These are phyloP conservation scores for Festucalex cinctus DNA, from an alignment of 2,113 vertebrate genomes.

Conservation along the genomic window DNA sequence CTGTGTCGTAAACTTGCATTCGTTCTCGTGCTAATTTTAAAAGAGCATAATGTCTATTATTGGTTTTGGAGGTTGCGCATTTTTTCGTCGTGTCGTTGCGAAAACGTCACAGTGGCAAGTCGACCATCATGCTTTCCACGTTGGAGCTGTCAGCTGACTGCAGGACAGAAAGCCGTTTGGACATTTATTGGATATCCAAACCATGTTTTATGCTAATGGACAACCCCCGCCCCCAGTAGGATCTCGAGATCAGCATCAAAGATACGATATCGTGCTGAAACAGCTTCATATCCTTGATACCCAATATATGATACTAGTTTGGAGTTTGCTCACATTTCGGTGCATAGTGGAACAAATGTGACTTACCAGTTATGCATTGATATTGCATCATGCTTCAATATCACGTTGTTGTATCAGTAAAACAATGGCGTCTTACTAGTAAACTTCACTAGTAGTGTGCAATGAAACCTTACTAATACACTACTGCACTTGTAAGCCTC, in stretches of 20 bases:
- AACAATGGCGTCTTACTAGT: too few relatives aligned
- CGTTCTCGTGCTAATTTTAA: background rate
- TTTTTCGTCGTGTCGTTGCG: background rate
- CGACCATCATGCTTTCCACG: constrained; percentile 17
- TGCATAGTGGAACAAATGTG: too few relatives aligned
- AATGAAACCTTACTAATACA: too few relatives aligned
- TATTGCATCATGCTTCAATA: too few relatives aligned
- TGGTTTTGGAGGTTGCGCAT: background rate
- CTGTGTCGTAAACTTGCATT: background rate
- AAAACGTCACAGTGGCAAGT: constrained; percentile 17
- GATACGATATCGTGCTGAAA: background rate
- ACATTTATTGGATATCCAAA: background rate
- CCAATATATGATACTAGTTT: too few relatives aligned
- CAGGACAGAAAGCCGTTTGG: background rate
- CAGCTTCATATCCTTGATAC: too few relatives aligned
- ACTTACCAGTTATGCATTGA: too few relatives aligned
- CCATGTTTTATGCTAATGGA: too few relatives aligned
- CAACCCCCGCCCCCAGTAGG: background rate
- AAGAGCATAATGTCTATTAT: background rate
- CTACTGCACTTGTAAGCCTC: too few relatives aligned
- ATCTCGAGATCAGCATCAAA: background rate
- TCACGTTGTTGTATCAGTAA: too few relatives aligned
- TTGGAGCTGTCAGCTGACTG: constrained; percentile 58
- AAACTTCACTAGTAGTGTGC: too few relatives aligned
- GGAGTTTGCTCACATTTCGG: too few relatives aligned